Base-by-base conservation (phyloP, 1,140 invertebrate species). In the Plectus sambesii region DNA sequence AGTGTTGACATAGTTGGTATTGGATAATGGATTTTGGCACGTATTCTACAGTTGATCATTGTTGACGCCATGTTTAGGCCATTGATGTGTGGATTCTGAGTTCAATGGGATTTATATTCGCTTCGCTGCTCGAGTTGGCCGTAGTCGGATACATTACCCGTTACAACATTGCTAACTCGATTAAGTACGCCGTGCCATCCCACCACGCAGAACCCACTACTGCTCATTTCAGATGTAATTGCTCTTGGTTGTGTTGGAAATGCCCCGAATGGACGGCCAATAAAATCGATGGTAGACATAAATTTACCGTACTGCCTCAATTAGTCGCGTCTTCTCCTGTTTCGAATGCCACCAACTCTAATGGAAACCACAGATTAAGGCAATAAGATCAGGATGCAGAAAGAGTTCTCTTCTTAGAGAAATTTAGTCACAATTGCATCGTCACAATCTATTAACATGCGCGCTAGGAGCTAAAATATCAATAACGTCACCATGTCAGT, bases 11-110 rank as follows among this genome's bases (percentile, higher is more conserved):
- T n/a, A n/a, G n/a, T n/a, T n/a, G n/a, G n/a, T n/a, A n/a, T n/a
- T n/a, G n/a, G n/a, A n/a, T n/a, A n/a, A 42, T 55, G 6, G 41
- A 12, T 5, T 8, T 51, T 4, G 12, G 42, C 9, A 9, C 9
- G 19, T 5, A 9, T 43, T 27, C 19, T 17, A 15, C 19, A 36
- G 5, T 36, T 38, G 12, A 5, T 25, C 19, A 5, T 26, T 15
- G 5, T 9, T 43, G 33, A 53, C 39, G 22, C 5, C 9, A 1
- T 50, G 15, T 22, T 42, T 22, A 12, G 36, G 63, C 62, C 0
- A 66, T 66, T 26, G 63, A 66, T 43, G 63, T 66, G 17, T 66
- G 63, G 63, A 66, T 66, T 50, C 41, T 69, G 25, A 54, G 37
- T 17, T 49, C 47, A 1, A 55, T 64, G 49, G 58, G 61, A 3